phyloP scores from a whole-genome alignment of 2,888 invertebrate genomes.

The Hoplodrina ambigua region DNA sequence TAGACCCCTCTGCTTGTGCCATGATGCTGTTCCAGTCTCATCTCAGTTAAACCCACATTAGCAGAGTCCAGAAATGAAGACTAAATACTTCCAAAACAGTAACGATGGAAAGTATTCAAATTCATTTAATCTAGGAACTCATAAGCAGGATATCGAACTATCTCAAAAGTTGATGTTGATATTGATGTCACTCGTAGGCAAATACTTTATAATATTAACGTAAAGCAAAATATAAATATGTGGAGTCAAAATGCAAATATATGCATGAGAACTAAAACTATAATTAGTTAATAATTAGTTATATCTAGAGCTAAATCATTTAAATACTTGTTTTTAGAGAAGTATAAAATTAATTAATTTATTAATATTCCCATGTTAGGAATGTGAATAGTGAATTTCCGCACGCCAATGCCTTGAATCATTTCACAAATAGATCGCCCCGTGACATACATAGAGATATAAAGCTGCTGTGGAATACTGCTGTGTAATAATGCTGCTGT shows the following conservation, averaged over 20 bases:
- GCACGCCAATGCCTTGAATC: not conserved
- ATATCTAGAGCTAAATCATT: constrained; percentile 19
- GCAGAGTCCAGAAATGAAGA: not conserved
- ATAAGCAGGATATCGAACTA: too few species aligned
- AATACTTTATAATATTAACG: too few species aligned
- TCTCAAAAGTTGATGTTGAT: too few species aligned
- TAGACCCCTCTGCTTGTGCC: too few species aligned
- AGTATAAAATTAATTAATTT: constrained; percentile 1
- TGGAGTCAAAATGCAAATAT: constrained; percentile 30
- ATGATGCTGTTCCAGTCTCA: too few species aligned
- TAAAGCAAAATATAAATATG: constrained; percentile 21
- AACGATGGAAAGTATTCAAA: not conserved
- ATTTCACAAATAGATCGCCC: not conserved
- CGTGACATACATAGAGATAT: too few species aligned
- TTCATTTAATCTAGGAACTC: not conserved
- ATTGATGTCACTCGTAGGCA: too few species aligned
- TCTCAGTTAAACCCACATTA: not conserved
- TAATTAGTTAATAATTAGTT: constrained; percentile 18
- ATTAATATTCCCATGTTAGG: constrained; percentile 6
- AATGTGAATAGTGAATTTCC: not conserved
- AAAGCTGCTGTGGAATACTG: too few species aligned
- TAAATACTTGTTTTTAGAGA: constrained; percentile 5
- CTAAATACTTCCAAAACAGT: too few species aligned
- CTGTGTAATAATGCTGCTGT: too few species aligned
- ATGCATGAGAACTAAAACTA: constrained; percentile 37